These are phyloP conservation scores for Microtus oregoni DNA, from an alignment of 2,113 vertebrate genomes.

Conservation along the genomic window DNA sequence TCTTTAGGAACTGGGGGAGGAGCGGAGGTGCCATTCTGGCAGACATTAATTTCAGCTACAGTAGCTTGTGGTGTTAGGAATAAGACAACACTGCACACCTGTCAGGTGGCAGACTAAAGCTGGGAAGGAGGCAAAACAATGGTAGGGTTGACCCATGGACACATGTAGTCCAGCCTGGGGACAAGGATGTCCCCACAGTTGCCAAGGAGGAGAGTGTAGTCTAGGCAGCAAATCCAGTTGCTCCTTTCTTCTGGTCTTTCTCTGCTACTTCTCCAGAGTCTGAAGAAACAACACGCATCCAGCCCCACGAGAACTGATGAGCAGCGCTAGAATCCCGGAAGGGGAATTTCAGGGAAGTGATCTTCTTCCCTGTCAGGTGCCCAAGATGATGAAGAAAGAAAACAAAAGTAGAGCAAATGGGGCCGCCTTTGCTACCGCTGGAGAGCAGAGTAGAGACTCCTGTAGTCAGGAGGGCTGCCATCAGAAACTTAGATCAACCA, in stretches of 20 bases:
- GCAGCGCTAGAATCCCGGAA: background rate
- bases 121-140: background rate
- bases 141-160: background rate
- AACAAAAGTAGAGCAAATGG: background rate
- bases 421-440: background rate
- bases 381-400: background rate
- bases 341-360: background rate
- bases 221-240: background rate
- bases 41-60: background rate
- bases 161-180: background rate
- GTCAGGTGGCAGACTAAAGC: background rate
- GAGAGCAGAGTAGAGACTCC: background rate
- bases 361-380: background rate
- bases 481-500: background rate
- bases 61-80: background rate
- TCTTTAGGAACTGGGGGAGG: background rate
- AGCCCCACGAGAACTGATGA: background rate
- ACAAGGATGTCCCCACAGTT: background rate
- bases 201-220: background rate
- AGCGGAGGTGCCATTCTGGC: background rate
- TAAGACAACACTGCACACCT: background rate
- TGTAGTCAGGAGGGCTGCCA: background rate
- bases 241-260: background rate
- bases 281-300: background rate
- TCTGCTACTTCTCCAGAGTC: background rate